These are phyloP conservation scores for Phymorhynchus buccinoides DNA, from an alignment of 1,140 invertebrate species.

Conservation along the genomic window DNA sequence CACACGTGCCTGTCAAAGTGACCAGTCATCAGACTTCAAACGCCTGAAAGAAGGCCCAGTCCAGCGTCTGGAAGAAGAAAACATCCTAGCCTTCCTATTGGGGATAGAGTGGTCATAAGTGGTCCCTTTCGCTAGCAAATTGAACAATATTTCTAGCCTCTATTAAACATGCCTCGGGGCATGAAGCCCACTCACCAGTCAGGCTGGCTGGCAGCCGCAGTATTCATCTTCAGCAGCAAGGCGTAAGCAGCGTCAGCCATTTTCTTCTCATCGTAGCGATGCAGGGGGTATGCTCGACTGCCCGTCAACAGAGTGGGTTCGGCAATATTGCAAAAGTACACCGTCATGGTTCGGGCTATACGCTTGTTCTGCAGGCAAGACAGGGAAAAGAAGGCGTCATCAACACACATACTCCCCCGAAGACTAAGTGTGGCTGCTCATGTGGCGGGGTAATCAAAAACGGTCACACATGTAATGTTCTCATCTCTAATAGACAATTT, in stretches of 20 bases:
- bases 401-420: not conserved
- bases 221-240: constrained; percentile 79
- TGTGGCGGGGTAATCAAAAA: too few relatives aligned
- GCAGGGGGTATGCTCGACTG: constrained; percentile 68
- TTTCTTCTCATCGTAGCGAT: constrained; percentile 67
- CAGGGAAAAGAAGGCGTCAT: constrained; percentile 5
- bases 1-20: too few relatives aligned
- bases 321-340: constrained; percentile 59
- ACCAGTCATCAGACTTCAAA: too few relatives aligned
- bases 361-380: constrained; percentile 70
- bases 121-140: not conserved
- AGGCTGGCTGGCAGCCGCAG: constrained; percentile 77
- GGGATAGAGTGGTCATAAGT: too few relatives aligned
- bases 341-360: constrained; percentile 69
- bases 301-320: constrained; percentile 55
- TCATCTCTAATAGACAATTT: too few relatives aligned
- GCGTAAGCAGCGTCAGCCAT: constrained; percentile 78
- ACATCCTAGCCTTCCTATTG: too few relatives aligned
- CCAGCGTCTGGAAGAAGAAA: too few relatives aligned
- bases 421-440: too few relatives aligned
- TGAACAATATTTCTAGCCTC: too few relatives aligned
- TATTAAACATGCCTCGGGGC: not conserved
- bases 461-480: too few relatives aligned
- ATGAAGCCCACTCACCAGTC: constrained; percentile 76
- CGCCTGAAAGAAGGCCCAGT: too few relatives aligned